These are phyloP conservation scores for Troides aeacus DNA, from an alignment of 2,888 invertebrate species.

Conservation along the genomic window DNA sequence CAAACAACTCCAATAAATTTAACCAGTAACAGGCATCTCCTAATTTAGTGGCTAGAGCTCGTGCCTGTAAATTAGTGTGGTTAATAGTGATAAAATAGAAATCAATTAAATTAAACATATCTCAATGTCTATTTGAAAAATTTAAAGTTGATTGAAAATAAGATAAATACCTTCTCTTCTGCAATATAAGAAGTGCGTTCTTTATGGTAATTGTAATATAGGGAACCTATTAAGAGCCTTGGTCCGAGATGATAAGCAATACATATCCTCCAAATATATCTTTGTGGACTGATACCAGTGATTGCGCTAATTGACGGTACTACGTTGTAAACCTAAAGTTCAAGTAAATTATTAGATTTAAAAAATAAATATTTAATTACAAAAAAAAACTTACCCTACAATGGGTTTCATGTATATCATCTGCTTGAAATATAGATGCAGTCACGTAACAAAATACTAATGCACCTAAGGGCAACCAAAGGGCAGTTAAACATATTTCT, in stretches of 20 bases:
- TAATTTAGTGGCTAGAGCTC: conserved; percentile 79
- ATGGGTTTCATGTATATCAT: conserved; percentile 97
- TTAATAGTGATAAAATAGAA: not conserved
- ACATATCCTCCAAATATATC: conserved; percentile 95
- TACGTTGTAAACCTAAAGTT: conserved; percentile 92
- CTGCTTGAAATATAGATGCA: conserved; percentile 93
- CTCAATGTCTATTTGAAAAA: not conserved
- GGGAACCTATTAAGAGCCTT: conserved; percentile 91
- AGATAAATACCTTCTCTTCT: conserved; percentile 67
- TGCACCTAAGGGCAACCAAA: conserved; percentile 91
- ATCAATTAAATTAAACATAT: not conserved
- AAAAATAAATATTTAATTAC: not conserved
- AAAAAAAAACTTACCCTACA: conserved; percentile 87
- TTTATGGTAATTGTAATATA: conserved; percentile 91
- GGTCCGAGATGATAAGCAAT: conserved; percentile 96
- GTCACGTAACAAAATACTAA: conserved; percentile 93
- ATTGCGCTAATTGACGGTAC: conserved; percentile 97
- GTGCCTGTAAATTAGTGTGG: conserved; percentile 60
- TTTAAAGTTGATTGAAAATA: not conserved
- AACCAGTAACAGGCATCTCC: conserved; percentile 89
- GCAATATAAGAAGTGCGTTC: conserved; percentile 82
- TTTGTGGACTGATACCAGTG: conserved; percentile 94
- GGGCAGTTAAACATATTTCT: conserved; percentile 89
- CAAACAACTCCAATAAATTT: conserved; percentile 90
- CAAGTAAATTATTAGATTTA: not conserved